Evolutionary conservation across 2,797 vertebrate species (phyloP).

Genomic region (Urosaurus nigricauda): DNA sequence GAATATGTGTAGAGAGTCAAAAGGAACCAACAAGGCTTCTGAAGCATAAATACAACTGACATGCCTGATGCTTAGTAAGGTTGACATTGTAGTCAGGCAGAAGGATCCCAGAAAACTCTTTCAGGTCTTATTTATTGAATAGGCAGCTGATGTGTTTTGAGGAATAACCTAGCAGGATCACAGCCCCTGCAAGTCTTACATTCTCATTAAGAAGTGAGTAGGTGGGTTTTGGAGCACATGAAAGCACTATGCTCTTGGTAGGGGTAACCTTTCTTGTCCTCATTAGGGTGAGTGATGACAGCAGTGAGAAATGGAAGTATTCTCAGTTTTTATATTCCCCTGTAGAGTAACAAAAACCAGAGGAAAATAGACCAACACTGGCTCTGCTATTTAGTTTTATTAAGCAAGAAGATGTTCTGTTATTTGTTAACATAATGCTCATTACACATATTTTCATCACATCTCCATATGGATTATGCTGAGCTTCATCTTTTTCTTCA

Average conservation of each 20-base stretch:
- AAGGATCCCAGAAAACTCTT: constrained; percentile 58
- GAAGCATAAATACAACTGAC: constrained; percentile 48
- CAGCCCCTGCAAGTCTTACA: constrained; percentile 68
- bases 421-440: constrained; percentile 57
- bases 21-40: constrained; percentile 46
- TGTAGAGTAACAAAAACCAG: constrained; percentile 70
- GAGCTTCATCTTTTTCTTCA: constrained; percentile 32
- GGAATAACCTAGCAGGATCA: constrained; percentile 70
- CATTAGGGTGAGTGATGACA: constrained; percentile 76
- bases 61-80: constrained; percentile 49
- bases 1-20: constrained; percentile 50
- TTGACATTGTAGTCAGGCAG: constrained; percentile 51
- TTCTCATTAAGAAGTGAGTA: constrained; percentile 75
- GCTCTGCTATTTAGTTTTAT: constrained; percentile 65
- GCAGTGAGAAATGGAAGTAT: constrained; percentile 68
- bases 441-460: constrained; percentile 58
- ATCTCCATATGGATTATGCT: constrained; percentile 30
- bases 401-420: constrained; percentile 60
- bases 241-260: constrained; percentile 71
- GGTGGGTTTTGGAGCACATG: constrained; percentile 74
- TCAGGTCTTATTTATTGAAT: constrained; percentile 60
- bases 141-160: constrained; percentile 67
- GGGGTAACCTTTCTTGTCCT: constrained; percentile 76
- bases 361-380: constrained; percentile 58
- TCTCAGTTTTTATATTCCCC: constrained; percentile 68